Evolutionary conservation across 1,140 invertebrate species (phyloP), one percentile per base, ranked within the genome.

Genomic region (Schlechtendalia chinensis): DNA sequence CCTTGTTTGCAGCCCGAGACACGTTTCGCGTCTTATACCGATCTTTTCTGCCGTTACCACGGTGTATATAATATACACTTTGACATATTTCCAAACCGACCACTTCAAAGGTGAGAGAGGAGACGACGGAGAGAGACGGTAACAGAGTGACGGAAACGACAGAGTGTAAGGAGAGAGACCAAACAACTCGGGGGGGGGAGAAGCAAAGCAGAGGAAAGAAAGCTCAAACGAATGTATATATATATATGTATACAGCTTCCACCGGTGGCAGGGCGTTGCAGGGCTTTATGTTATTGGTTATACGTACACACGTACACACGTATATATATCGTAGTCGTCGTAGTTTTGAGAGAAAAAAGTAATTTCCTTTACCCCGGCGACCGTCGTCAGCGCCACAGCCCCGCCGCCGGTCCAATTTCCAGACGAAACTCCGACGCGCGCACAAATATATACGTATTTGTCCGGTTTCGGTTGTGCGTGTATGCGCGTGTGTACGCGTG

Each of bases 21-120:
- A 71, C 67, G 67, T 71, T 71, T 53, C 24, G 67, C 45, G 67
- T 53, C 67, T 71, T 71, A 71, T 61, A 61, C 59, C 67, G 67
- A 71, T 71, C 45, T 53, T 27, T 71, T 71, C 67, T 53, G 67
- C 50, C 50, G 22, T 14, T 16, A 45, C 16, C 45, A 39, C 32
- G 10, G n/a, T 39, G 27, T 71, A 29, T 71, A 71, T 27, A 71
- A 17, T 24, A n/a, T 67, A 45, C 63, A n/a, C 65, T 71, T 71
- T 71, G 24, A 71, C 67, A 53, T 53, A 53, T 53, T 71, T 50
- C 67, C 47, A 53, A 71, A 53, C 67, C 22, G 67, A 53, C 47
- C 45, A 50, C 24, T 53, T 71, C 45, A 71, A 71, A 71, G 47
- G 67, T 50, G 47, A 17, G 47, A 24, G 65, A 47, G 65, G 8